Evolutionary conservation across 2,113 vertebrate genomes (phyloP).

Genomic region (Paraplagusia blochii): DNA sequence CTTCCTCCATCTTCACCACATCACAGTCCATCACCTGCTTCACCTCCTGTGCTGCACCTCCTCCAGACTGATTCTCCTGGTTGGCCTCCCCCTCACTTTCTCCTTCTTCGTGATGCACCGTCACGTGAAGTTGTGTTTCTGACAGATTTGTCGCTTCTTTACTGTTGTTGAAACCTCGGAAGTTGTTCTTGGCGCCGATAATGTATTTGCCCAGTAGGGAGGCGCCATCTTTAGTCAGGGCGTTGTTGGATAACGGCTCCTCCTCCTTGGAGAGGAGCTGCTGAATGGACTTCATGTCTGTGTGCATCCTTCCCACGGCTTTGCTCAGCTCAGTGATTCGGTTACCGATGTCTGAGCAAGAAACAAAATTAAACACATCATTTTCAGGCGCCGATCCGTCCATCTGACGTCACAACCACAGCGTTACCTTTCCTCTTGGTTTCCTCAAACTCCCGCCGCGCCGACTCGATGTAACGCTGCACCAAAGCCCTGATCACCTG

Average conservation of each 20-base stretch:
- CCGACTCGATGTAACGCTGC: constrained; percentile 86
- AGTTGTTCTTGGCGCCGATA: constrained; percentile 81
- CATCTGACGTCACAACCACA: background rate
- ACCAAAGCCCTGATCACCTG: constrained; percentile 85
- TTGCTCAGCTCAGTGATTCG: constrained; percentile 85
- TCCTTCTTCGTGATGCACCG: constrained; percentile 50
- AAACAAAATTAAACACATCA: background rate
- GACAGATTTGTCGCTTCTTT: constrained; percentile 25
- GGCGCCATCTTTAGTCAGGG: constrained; percentile 50
- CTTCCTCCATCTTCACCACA: constrained; percentile 66
- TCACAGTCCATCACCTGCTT: constrained; percentile 36
- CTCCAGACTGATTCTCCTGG: constrained; percentile 3
- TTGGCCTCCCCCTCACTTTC: constrained; percentile 17
- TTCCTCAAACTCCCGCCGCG: constrained; percentile 84
- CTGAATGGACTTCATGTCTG: constrained; percentile 75
- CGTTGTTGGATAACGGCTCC: background rate
- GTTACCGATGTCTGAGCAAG: constrained; percentile 80
- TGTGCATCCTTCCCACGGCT: constrained; percentile 76
- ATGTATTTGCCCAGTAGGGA: constrained; percentile 83
- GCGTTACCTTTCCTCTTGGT: constrained; percentile 81
- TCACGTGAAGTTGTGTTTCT: constrained; percentile 46
- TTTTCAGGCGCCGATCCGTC: no score
- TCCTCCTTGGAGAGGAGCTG: constrained; percentile 49
- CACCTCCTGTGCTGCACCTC: constrained; percentile 11
- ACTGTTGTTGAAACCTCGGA: constrained; percentile 72